Evolutionary conservation across 2,113 vertebrate genomes (phyloP), one percentile per base, ranked within the genome.

Genomic region (Micromys minutus): DNA sequence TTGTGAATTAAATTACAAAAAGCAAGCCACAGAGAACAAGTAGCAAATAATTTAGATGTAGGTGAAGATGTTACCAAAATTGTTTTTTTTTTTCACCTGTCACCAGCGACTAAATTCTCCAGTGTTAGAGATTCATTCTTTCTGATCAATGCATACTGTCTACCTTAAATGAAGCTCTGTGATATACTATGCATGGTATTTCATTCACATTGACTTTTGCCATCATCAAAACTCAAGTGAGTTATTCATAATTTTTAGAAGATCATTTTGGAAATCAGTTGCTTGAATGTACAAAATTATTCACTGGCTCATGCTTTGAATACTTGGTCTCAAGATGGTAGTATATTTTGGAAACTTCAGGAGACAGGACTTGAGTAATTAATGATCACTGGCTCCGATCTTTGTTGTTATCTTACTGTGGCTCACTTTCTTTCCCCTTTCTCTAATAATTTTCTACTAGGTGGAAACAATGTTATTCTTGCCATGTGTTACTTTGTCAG

Each of bases 1-100:
- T n/a, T 88, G 15, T 55, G 81, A 87, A 92, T 75, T 31, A 21
- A n/a, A 7, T 0, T n/a, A 4, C 22, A 72, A 39, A 11, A 22
- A 39, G 71, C 67, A 91, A 81, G 34, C 1, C 31, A 59, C 15
- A 39, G 87, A 26, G 6, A 50, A 72, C 10, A 52, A 57, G 19
- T 75, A 31, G 47, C 34, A 95, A 52, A 89, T 45, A 83, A 26
- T 95, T 95, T 65, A 94, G n/a, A 85, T 17, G 26, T 95, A 42
- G 31, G 3, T 83, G 12, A 94, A 95, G 36, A 91, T 75, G 21
- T 69, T n/a, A 65, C 39, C 31, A 61, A 89, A 87, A 87, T 29
- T 63, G 24, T 59, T 94, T 89, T 19, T 75, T 17, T 10, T 52
- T 19, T 5, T 83, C 59, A 72, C 16, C 34, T 94, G n/a, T 45